Evolutionary conservation across 2,888 invertebrate species (phyloP).

Genomic region (Leptinotarsa haldemani): DNA sequence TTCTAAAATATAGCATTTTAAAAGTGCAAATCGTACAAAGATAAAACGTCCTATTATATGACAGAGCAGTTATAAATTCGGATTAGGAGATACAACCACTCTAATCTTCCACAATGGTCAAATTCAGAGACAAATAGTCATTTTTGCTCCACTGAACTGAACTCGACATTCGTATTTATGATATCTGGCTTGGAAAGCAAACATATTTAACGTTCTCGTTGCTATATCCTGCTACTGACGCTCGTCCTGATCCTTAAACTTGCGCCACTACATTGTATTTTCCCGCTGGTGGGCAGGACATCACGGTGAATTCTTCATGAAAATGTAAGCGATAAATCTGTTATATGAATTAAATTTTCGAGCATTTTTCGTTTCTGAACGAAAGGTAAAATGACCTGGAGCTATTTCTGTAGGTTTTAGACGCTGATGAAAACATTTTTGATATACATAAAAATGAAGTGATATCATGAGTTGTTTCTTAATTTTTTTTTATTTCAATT

Average conservation of each 20-base stretch:
- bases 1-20: conserved; percentile 40
- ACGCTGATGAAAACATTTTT: too few relatives aligned
- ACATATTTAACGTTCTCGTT: conserved; percentile 58
- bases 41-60: conserved; percentile 45
- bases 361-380: neutral
- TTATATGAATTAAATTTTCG: neutral
- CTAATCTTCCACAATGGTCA: conserved; percentile 62
- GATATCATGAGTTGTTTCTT: too few relatives aligned
- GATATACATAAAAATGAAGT: too few relatives aligned
- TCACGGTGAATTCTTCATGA: neutral
- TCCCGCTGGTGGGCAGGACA: neutral
- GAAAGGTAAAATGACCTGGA: neutral
- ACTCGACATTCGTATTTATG: conserved; percentile 61
- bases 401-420: too few relatives aligned
- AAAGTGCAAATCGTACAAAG: conserved; percentile 50
- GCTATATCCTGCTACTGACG: conserved; percentile 52
- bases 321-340: neutral
- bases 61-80: conserved; percentile 57
- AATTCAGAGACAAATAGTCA: conserved; percentile 62
- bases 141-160: conserved; percentile 60
- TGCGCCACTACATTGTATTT: conserved; percentile 34
- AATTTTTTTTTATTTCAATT: too few relatives aligned
- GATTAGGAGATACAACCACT: conserved; percentile 59
- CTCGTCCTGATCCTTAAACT: conserved; percentile 60
- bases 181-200: conserved; percentile 61